Evolutionary conservation across 1,140 invertebrate species (phyloP), one percentile per base, ranked within the genome.

Genomic region (Linepithema humile): DNA sequence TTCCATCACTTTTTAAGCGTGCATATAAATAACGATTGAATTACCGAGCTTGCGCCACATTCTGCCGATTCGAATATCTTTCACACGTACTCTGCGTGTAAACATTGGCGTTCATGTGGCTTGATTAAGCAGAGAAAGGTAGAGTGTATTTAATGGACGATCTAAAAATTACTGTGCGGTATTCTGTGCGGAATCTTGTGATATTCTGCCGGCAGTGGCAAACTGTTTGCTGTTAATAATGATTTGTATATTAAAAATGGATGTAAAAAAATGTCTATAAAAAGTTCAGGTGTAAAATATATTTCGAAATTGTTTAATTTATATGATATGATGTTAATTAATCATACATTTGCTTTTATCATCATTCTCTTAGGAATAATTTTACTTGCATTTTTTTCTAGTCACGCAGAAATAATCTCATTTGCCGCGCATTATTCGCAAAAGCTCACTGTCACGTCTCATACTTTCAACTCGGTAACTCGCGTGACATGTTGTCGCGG

Each of bases 101-200:
- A 48, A 40, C 43, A 55, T 64, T 38, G 40, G 53, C 26, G 29
- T 38, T 20, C 82, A 78, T 73, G 65, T 78, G 73, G 57, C 29
- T 74, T 73, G 74, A 78, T 86, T 86, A 86, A 86, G 84, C 83
- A 86, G 38, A 74, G 32, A 38, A 32, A 35, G 29, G 35, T 12
- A 17, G 38, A 62, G 70, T 55, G 35, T 45, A 69, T 78, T 62
- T 78, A 78, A 78, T 20, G 48, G 23, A 69, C 75, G 62, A 78
- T 78, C 75, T 69, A 55, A 17, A 15, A 57, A 78, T 78, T 78
- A 78, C 32, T 5, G 23, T 9, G 65, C 48, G 29, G 38, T 60
- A 23, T 45, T 40, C 55, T 62, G 69, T 50, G 59, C 20, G 55
- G 38, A 53, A 35, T 50, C 57, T 67, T n/a, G 10, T n/a, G n/a